phyloP scores from a whole-genome alignment of 1,140 invertebrate species.

The Orchesella cincta region DNA sequence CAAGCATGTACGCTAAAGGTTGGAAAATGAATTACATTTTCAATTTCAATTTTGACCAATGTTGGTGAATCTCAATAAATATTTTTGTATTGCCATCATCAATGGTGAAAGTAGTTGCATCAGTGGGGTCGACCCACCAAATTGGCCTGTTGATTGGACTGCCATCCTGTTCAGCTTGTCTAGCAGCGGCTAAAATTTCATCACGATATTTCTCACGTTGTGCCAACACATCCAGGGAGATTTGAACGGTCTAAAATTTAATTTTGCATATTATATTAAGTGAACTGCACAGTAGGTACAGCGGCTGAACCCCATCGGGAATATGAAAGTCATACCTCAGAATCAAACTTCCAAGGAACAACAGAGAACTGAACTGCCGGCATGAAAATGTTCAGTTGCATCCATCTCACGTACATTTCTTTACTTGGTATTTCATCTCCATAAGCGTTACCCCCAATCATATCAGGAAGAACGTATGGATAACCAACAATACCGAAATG shows the following conservation, averaged over 20 bases:
- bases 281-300: not conserved
- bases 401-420: slow-evolving; percentile 87
- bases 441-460: slow-evolving; percentile 85
- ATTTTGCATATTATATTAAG: not conserved
- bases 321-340: slow-evolving; percentile 58
- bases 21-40: not conserved
- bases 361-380: slow-evolving; percentile 85
- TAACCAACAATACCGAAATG: slow-evolving; percentile 52
- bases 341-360: slow-evolving; percentile 82
- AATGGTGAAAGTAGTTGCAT: slow-evolving; percentile 56
- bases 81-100: slow-evolving; percentile 52
- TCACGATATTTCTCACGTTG: slow-evolving; percentile 70
- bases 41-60: not conserved
- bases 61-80: not conserved
- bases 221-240: slow-evolving; percentile 67
- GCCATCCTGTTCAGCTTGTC: slow-evolving; percentile 64
- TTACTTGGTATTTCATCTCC: slow-evolving; percentile 58
- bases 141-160: slow-evolving; percentile 78
- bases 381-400: slow-evolving; percentile 83
- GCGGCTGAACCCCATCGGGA: not conserved
- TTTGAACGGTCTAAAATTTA: slow-evolving; percentile 61
- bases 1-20: slow-evolving; percentile 75
- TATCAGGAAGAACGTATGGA: slow-evolving; percentile 81
- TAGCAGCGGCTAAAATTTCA: slow-evolving; percentile 65
- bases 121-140: slow-evolving; percentile 73